Evolutionary conservation across 2,113 vertebrate genomes (phyloP).

Genomic region (Dissostichus mawsoni): DNA sequence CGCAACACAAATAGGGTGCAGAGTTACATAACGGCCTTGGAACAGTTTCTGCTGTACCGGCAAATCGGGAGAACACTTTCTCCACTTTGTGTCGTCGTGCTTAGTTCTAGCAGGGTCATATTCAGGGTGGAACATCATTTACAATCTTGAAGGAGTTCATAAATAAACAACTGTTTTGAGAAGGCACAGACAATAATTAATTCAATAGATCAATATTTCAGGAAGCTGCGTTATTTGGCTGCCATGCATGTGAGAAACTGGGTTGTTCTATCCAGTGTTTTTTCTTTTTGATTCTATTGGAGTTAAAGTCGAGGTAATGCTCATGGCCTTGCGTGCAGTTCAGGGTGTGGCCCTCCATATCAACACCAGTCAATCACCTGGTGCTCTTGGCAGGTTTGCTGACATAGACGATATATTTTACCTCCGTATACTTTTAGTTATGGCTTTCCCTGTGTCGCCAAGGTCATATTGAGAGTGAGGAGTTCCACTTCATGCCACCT

Average conservation of each 20-base stretch:
- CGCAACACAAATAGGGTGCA: background rate
- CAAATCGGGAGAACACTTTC: constrained; percentile 10
- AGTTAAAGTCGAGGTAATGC: background rate
- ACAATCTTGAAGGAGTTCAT: constrained; percentile 10
- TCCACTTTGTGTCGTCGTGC: constrained; percentile 9
- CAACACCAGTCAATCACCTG: constrained; percentile 57
- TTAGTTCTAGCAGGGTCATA: constrained; percentile 26
- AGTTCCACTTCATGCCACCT: constrained; percentile 2
- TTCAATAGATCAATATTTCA: constrained; percentile 23
- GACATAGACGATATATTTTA: constrained; percentile 40
- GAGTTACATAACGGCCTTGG: constrained; percentile 36
- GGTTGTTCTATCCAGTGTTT: too few species aligned
- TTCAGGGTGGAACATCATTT: constrained; percentile 21
- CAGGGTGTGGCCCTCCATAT: constrained; percentile 42
- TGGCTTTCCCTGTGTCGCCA: background rate
- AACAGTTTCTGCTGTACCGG: constrained; percentile 30
- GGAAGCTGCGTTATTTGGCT: constrained; percentile 13
- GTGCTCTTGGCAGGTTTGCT: constrained; percentile 49
- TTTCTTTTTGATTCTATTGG: background rate
- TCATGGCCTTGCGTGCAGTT: constrained; percentile 9
- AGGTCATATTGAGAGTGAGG: constrained; percentile 36
- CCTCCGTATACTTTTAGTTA: background rate
- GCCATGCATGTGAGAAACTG: background rate
- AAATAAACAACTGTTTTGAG: constrained; percentile 9
- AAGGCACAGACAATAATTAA: constrained; percentile 4